These are phyloP conservation scores for Octopus bimaculoides DNA, from an alignment of 1,140 invertebrate species.

Conservation along the genomic window DNA sequence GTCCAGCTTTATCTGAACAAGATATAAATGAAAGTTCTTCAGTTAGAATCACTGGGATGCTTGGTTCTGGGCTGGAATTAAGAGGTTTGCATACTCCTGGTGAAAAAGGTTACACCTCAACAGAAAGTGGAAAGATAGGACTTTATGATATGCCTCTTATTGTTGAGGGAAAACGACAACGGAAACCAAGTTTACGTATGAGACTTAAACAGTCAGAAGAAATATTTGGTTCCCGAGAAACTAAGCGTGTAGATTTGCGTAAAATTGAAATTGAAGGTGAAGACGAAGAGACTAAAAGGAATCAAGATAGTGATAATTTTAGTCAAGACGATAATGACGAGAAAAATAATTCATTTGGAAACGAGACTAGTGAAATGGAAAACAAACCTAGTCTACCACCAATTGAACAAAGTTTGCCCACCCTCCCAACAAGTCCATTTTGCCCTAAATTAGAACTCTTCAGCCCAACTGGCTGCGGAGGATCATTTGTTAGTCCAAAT, in stretches of 20 bases:
- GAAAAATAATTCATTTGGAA: not conserved
- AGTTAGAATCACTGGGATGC: no score
- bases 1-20: no score
- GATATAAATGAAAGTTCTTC: no score
- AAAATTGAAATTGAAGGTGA: slow-evolving; percentile 19
- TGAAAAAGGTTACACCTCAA: no score
- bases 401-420: slow-evolving; percentile 18
- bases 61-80: no score
- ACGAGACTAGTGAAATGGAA: not conserved
- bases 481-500: slow-evolving; percentile 17
- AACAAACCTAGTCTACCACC: slow-evolving; percentile 1
- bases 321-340: not conserved
- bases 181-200: slow-evolving; percentile 52
- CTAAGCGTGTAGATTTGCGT: slow-evolving; percentile 16
- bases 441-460: slow-evolving; percentile 33
- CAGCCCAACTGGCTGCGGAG: slow-evolving; percentile 18
- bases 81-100: no score
- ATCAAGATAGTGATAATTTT: not conserved
- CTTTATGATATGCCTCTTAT: slow-evolving; percentile 51
- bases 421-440: slow-evolving; percentile 23
- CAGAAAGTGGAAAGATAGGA: slow-evolving; percentile 35
- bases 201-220: slow-evolving; percentile 39
- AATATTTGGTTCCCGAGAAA: slow-evolving; percentile 23
- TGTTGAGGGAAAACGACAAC: slow-evolving; percentile 51
- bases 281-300: slow-evolving; percentile 3